A percentile compares a stretch with the other conserved stretches of the same genome.
Conservation (phyloP, 2,888 invertebrate genomes). For the Venusia cambrica region DNA sequence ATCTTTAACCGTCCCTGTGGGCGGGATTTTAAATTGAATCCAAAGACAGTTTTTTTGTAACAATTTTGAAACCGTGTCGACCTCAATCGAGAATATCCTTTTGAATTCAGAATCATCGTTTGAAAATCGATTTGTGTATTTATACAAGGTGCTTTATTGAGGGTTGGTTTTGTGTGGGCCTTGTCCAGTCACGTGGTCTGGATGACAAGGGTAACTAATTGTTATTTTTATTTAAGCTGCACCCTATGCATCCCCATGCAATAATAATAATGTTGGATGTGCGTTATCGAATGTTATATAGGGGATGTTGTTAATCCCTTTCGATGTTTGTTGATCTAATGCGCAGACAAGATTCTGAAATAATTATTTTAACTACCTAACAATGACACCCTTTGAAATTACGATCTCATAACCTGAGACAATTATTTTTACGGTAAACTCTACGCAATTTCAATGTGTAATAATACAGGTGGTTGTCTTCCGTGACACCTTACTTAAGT, state of each 20-base stretch:
- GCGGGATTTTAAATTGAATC: conserved; percentile 20
- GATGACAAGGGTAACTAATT: conserved; percentile 37
- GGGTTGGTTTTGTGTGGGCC: conserved; percentile 28
- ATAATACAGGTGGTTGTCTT: too few relatives aligned
- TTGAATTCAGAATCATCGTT: conserved; percentile 23
- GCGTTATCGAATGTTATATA: conserved; percentile 26
- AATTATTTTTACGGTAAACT: too few relatives aligned
- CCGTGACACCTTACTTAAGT: too few relatives aligned
- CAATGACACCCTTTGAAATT: too few relatives aligned
- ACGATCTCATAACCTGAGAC: too few relatives aligned
- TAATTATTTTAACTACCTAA: conserved; percentile 8
- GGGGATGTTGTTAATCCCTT: conserved; percentile 21
- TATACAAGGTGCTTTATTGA: conserved; percentile 22
- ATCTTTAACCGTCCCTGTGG: conserved; percentile 20
- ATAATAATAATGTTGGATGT: conserved; percentile 29
- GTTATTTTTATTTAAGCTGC: conserved; percentile 37
- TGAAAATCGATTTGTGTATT: conserved; percentile 24
- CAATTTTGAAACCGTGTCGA: conserved; percentile 18
- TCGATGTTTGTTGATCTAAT: conserved; percentile 22
- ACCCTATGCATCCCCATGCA: conserved; percentile 30
- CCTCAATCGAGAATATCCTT: conserved; percentile 15
- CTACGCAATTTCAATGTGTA: too few relatives aligned
- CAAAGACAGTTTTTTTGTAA: conserved; percentile 18
- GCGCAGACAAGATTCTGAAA: conserved; percentile 6
- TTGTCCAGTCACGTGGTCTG: conserved; percentile 40